These are phyloP conservation scores for Sebastes cheni DNA, from an alignment of 2,797 vertebrate genomes.

Conservation along the genomic window DNA sequence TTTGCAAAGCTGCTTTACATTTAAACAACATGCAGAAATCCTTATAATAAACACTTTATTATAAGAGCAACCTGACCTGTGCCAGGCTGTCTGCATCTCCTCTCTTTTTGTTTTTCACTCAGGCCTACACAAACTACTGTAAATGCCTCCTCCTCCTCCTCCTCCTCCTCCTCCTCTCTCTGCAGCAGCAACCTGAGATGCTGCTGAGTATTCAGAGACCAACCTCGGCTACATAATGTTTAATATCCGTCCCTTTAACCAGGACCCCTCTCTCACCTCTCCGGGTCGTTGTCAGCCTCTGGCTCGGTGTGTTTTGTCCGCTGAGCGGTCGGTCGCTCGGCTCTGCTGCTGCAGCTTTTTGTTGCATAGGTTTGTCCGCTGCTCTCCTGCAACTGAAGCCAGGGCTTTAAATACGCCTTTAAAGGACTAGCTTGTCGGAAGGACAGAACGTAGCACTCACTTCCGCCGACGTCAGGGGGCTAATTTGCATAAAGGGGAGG, in stretches of 20 bases:
- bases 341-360: constrained; percentile 39
- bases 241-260: background rate
- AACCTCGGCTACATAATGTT: constrained; percentile 31
- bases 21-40: background rate
- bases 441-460: constrained; percentile 51
- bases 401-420: constrained; percentile 81
- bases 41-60: constrained; percentile 28
- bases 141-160: constrained; percentile 14
- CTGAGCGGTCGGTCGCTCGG: constrained; percentile 37
- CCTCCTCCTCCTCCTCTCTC: constrained; percentile 5
- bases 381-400: constrained; percentile 62
- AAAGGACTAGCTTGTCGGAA: constrained; percentile 80
- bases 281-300: constrained; percentile 56
- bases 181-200: constrained; percentile 80
- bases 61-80: constrained; percentile 23
- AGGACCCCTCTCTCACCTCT: constrained; percentile 45
- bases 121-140: constrained; percentile 64
- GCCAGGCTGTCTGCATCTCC: background rate
- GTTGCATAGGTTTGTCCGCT: constrained; percentile 64
- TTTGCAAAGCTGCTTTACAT: background rate
- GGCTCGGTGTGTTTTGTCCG: constrained; percentile 47
- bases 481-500: constrained; percentile 76
- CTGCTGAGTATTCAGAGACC: constrained; percentile 41
- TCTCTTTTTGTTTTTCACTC: constrained; percentile 56
- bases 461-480: constrained; percentile 71